Evolutionary conservation across 2,888 invertebrate species (phyloP).

Genomic region (Lasioglossum pauxillum): DNA sequence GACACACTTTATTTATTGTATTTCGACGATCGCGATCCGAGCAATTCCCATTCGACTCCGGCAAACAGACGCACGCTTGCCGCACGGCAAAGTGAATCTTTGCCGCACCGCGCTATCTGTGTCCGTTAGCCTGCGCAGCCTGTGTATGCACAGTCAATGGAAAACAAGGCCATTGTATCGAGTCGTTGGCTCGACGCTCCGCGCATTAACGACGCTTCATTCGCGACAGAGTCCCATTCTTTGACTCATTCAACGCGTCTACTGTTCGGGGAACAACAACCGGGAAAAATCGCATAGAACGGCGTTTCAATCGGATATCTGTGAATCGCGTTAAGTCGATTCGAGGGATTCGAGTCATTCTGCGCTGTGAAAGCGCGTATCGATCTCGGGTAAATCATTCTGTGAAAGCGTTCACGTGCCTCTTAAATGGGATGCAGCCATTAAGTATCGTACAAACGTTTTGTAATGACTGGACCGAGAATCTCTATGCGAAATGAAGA

Average conservation of each 20-base stretch:
- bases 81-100: background rate
- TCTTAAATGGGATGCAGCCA: background rate
- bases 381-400: background rate
- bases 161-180: slow-evolving; percentile 4
- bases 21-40: background rate
- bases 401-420: background rate
- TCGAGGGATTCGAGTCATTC: background rate
- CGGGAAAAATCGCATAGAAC: slow-evolving; percentile 1
- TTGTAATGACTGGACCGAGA: background rate
- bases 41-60: background rate
- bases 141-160: slow-evolving; percentile 23
- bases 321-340: background rate
- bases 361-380: background rate
- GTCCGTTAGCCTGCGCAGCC: background rate
- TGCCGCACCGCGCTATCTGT: background rate
- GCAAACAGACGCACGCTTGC: background rate
- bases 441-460: background rate
- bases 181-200: background rate
- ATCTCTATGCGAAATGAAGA: no score
- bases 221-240: slow-evolving; percentile 6
- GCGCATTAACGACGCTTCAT: slow-evolving; percentile 14
- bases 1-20: background rate
- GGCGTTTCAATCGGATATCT: background rate
- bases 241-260: slow-evolving; percentile 9
- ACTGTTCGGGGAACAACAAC: background rate